Evolutionary conservation across 2,113 vertebrate species (phyloP).

Genomic region (Acrocephalus kingi): DNA sequence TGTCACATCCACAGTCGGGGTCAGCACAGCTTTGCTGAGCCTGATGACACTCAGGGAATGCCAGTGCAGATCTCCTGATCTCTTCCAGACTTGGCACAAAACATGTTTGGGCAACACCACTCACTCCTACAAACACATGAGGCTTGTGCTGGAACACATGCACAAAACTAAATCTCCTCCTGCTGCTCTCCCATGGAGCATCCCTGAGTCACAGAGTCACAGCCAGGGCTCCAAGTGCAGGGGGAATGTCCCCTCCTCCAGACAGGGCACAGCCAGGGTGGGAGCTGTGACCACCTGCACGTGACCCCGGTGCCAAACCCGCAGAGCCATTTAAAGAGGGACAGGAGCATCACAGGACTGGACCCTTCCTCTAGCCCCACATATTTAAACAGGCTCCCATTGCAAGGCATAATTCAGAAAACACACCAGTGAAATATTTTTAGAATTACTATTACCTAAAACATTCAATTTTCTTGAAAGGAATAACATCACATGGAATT

Average conservation of each 20-base stretch:
- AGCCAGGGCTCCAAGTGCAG: fast-evolving
- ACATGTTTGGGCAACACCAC: neutral
- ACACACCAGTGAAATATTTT: neutral
- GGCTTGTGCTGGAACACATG: neutral
- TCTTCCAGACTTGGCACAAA: neutral
- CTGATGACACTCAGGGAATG: neutral
- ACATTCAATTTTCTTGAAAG: neutral
- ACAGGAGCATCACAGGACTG: neutral
- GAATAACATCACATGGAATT: neutral
- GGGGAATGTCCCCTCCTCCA: fast-evolving
- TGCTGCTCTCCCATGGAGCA: neutral
- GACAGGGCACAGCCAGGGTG: neutral
- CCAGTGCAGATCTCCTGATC: neutral
- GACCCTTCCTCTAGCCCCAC: neutral
- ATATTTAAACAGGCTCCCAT: neutral
- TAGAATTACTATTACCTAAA: neutral
- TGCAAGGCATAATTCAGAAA: neutral
- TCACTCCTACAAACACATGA: neutral
- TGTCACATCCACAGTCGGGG: neutral
- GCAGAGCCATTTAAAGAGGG: neutral
- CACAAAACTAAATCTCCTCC: neutral
- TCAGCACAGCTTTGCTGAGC: neutral
- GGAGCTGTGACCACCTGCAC: neutral
- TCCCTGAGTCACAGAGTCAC: neutral
- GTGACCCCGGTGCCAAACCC: neutral